Evolutionary conservation across 1,140 invertebrate species (phyloP).

Genomic region (Caerostris extrusa): DNA sequence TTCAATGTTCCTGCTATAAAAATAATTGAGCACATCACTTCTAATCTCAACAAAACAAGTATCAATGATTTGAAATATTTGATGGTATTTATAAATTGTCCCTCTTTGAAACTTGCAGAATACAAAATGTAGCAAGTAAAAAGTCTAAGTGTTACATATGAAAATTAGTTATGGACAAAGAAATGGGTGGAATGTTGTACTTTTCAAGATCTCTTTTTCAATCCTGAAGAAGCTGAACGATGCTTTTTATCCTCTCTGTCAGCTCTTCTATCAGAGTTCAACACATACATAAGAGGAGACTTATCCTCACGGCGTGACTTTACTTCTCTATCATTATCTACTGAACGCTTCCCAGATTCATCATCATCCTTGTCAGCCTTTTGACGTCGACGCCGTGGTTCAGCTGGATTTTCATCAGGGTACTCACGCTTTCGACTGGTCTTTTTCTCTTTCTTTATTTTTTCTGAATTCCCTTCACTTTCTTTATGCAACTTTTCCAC

Average conservation of each 20-base stretch:
- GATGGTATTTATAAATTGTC: background rate
- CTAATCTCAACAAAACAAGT: conserved; percentile 38
- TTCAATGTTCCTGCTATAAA: background rate
- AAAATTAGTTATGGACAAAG: conserved; percentile 1
- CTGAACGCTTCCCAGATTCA: conserved; percentile 27
- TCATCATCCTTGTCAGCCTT: conserved; percentile 72
- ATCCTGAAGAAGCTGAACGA: conserved; percentile 65
- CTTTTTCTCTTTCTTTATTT: conserved; percentile 76
- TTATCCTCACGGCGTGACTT: conserved; percentile 52
- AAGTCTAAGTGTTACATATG: background rate
- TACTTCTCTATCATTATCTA: conserved; percentile 51
- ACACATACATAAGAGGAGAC: conserved; percentile 36
- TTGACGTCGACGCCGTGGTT: conserved; percentile 44
- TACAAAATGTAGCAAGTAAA: conserved; percentile 34
- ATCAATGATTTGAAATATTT: background rate
- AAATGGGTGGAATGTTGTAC: conserved; percentile 42
- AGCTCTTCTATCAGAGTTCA: background rate
- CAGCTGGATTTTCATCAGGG: background rate
- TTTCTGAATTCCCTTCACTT: background rate
- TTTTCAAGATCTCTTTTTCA: conserved; percentile 74
- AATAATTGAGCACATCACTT: conserved; percentile 47
- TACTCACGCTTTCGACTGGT: conserved; percentile 50
- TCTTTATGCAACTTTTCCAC: conserved; percentile 51
- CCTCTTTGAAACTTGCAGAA: conserved; percentile 18
- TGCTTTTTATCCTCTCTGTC: conserved; percentile 64